These are phyloP conservation scores for Macaria liturata DNA, from an alignment of 2,888 invertebrate genomes.

Conservation along the genomic window DNA sequence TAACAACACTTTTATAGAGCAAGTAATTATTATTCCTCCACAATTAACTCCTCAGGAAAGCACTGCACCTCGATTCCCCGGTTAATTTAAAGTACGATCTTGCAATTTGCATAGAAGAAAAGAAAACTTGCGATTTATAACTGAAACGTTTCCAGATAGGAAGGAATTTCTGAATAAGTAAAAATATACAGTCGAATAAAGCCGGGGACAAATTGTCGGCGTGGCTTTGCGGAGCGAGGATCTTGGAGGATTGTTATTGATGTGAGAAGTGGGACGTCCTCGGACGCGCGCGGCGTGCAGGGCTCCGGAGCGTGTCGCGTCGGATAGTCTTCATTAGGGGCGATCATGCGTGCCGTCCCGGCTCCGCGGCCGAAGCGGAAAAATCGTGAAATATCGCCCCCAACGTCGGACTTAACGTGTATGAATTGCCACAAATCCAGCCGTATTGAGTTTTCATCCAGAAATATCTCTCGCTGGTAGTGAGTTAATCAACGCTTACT, in stretches of 20 bases:
- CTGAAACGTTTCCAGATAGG: constrained; percentile 47
- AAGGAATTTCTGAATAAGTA: constrained; percentile 46
- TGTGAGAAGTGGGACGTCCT: constrained; percentile 47
- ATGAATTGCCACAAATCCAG: constrained; percentile 57
- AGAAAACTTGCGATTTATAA: constrained; percentile 43
- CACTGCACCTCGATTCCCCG: constrained; percentile 36
- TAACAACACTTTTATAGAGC: constrained; percentile 32
- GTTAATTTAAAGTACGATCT: constrained; percentile 41
- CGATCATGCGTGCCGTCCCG: constrained; percentile 63
- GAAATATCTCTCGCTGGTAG: constrained; percentile 43
- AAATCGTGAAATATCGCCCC: constrained; percentile 63
- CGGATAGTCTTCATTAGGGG: constrained; percentile 69
- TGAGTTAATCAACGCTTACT: constrained; percentile 44
- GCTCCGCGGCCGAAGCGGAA: constrained; percentile 53
- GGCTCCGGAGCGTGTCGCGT: constrained; percentile 41
- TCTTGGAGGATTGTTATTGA: constrained; percentile 73
- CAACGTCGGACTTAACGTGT: constrained; percentile 54
- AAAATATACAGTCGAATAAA: constrained; percentile 59
- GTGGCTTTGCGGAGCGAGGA: constrained; percentile 62
- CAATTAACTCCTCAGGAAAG: constrained; percentile 42
- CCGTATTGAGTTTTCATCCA: constrained; percentile 49
- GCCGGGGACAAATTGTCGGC: constrained; percentile 66
- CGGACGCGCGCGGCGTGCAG: constrained; percentile 19
- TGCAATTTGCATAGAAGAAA: constrained; percentile 43
- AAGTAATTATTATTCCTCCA: constrained; percentile 40